A percentile compares a stretch with the other conserved stretches of the same genome.
phyloP scores from a whole-genome alignment of 1,140 invertebrate species.

The Drosophila lacertosa region DNA sequence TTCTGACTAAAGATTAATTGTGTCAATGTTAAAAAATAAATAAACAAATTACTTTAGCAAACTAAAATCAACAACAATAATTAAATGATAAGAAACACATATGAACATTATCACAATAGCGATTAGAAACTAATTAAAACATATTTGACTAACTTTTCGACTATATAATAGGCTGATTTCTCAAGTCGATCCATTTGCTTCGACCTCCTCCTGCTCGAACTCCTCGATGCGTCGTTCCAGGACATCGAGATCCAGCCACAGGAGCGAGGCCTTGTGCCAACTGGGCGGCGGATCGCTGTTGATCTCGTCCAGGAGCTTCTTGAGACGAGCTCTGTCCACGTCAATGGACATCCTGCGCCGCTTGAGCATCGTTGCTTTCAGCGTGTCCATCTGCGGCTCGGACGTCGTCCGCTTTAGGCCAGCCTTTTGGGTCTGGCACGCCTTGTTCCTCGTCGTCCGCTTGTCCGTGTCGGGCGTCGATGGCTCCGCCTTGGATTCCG shows the following conservation, averaged over 20 bases:
- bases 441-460: not conserved
- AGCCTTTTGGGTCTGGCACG: not conserved
- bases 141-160: too few relatives aligned
- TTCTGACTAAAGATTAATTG: too few relatives aligned
- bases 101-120: too few relatives aligned
- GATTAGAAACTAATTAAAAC: too few relatives aligned
- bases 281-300: constrained; percentile 19
- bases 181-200: not conserved
- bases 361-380: not conserved
- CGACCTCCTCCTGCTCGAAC: not conserved
- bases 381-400: not conserved
- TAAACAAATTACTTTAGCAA: too few relatives aligned
- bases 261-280: constrained; percentile 7
- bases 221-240: constrained; percentile 11
- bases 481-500: not conserved
- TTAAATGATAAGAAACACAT: too few relatives aligned
- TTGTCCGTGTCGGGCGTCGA: not conserved
- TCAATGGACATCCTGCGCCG: constrained; percentile 2
- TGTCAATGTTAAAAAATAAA: too few relatives aligned
- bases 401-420: not conserved
- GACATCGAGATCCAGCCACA: constrained; percentile 25
- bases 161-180: too few relatives aligned
- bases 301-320: constrained; percentile 2
- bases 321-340: not conserved
- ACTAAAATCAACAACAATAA: too few relatives aligned